Evolutionary conservation across 2,888 invertebrate species (phyloP).

Genomic region (Ormia ochracea): DNA sequence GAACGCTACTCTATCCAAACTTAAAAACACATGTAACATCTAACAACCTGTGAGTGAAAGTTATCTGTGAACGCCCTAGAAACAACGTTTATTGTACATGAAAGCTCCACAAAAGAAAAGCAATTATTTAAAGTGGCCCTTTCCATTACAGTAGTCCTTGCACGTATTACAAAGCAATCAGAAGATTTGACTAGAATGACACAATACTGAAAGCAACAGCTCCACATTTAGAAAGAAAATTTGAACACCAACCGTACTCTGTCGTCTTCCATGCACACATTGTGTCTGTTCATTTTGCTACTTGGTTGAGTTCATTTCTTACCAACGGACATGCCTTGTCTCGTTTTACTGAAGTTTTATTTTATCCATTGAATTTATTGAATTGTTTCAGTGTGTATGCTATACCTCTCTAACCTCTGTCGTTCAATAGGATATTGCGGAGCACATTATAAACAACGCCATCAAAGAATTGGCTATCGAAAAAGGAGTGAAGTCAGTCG

Average conservation of each 20-base stretch:
- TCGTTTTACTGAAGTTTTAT: slow-evolving; percentile 9
- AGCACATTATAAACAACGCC: slow-evolving; percentile 90
- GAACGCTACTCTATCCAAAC: not conserved
- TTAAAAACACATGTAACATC: not conserved
- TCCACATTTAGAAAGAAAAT: not conserved
- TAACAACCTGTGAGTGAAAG: not conserved
- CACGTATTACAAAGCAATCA: not conserved
- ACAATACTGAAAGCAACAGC: slow-evolving; percentile 23
- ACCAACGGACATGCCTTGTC: slow-evolving; percentile 16
- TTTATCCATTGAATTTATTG: slow-evolving; percentile 16
- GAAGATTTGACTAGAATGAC: slow-evolving; percentile 8
- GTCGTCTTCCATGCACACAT: slow-evolving; percentile 25
- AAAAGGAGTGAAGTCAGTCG: slow-evolving; percentile 88
- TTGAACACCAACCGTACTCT: not conserved
- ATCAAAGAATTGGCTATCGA: slow-evolving; percentile 95
- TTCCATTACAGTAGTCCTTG: slow-evolving; percentile 3
- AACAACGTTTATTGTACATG: not conserved
- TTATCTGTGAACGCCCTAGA: not conserved
- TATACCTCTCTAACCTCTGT: not conserved
- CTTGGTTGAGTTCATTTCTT: slow-evolving; percentile 27
- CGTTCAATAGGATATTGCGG: slow-evolving; percentile 81
- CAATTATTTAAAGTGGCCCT: slow-evolving; percentile 31
- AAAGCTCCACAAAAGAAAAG: slow-evolving; percentile 20
- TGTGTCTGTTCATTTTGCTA: slow-evolving; percentile 35
- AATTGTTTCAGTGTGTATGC: not conserved